phyloP scores from a whole-genome alignment of 1,140 invertebrate species.

The Bombus balteatus region DNA sequence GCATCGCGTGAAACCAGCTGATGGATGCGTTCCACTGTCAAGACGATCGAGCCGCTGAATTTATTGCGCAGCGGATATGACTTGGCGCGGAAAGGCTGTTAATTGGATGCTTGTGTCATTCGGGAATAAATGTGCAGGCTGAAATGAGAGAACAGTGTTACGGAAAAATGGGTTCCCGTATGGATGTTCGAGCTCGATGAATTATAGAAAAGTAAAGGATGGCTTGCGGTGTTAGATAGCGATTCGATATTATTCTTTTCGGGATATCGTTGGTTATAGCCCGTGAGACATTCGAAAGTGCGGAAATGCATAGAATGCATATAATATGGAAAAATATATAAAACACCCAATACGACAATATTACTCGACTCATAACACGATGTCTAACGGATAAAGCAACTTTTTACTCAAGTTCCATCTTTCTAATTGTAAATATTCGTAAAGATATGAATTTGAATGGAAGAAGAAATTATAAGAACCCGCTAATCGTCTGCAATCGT shows the following conservation, averaged over 20 bases:
- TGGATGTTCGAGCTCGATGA: background rate
- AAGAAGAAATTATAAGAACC: too few relatives aligned
- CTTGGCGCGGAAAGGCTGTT: background rate
- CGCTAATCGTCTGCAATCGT: too few relatives aligned
- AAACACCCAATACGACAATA: too few relatives aligned
- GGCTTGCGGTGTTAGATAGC: background rate
- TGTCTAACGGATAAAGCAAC: too few relatives aligned
- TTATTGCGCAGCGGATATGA: background rate
- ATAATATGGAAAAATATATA: too few relatives aligned
- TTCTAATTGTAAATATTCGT: too few relatives aligned
- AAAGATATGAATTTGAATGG: too few relatives aligned
- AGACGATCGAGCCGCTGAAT: background rate
- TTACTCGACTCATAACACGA: too few relatives aligned
- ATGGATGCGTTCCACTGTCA: slow-evolving; percentile 1
- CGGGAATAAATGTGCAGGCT: background rate
- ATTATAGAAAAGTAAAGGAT: background rate
- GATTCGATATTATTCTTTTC: background rate
- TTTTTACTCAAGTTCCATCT: too few relatives aligned
- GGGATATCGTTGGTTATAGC: too few relatives aligned
- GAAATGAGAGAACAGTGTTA: background rate
- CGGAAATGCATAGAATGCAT: too few relatives aligned
- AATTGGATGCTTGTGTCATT: slow-evolving; percentile 1
- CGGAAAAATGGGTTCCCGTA: background rate
- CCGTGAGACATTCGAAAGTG: too few relatives aligned
- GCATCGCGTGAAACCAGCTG: background rate